Evolutionary conservation across 2,113 vertebrate genomes (phyloP).

Genomic region (Barnardius zonarius): DNA sequence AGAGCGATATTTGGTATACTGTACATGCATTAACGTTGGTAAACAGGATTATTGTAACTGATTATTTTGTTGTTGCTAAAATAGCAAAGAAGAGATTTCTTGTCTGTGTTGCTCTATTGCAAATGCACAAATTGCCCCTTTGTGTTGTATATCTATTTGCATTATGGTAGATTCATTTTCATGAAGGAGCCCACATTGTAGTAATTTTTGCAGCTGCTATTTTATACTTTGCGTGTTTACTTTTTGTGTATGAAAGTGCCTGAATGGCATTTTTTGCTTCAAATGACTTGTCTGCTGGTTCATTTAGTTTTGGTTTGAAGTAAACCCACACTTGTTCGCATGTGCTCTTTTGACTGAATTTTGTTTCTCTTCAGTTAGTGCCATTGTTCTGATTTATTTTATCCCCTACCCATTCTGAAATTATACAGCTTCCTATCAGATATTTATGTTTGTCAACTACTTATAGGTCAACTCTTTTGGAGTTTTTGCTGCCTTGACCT

Average conservation of each 20-base stretch:
- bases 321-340: neutral
- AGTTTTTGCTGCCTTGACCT: neutral
- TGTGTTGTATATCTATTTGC: neutral
- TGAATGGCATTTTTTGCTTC: neutral
- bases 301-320: neutral
- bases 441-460: neutral
- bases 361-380: neutral
- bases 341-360: neutral
- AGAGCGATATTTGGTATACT: neutral
- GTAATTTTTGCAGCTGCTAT: neutral
- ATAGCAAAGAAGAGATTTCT: neutral
- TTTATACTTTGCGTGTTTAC: neutral
- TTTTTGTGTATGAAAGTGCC: neutral
- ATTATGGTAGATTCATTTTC: neutral
- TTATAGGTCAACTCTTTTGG: neutral
- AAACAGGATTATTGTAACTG: neutral
- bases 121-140: neutral
- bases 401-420: neutral
- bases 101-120: neutral
- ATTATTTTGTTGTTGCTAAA: neutral
- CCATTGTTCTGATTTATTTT: neutral
- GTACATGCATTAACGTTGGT: neutral
- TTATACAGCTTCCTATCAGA: neutral
- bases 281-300: neutral
- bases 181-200: neutral